Evolutionary conservation across 1,140 invertebrate species (phyloP), one percentile per base, ranked within the genome.

Genomic region (Nixonia krombeini): DNA sequence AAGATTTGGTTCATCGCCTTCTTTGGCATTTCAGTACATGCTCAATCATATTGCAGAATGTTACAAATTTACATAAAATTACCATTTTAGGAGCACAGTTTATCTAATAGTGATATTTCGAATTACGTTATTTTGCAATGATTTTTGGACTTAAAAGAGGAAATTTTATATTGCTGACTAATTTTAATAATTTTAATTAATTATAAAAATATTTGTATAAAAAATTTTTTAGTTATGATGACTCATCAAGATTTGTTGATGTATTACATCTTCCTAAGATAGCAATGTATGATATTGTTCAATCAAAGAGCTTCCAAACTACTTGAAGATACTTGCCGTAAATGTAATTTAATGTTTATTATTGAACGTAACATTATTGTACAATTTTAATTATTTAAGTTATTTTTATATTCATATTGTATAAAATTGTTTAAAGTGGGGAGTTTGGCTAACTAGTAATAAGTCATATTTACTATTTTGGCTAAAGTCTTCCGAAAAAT

Each of bases 1-100:
- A 70, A 80, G 75, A 73, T 86, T 84, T 59, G 76, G 74, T 29
- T 45, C 66, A 29, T 66, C 76, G 13, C 72, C 80, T 31, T 79
- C 79, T n/a, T 73, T 70, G 44, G 82, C 83, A 46, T 84, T 85
- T 74, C 73, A 85, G 31, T 72, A 73, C 23, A 83, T 86, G 72
- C 73, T 85, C 55, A 81, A 84, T 68, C 83, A 86, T 18, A 84
- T 85, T 55, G 76, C 78, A 8, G 85, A 86, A 56, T 77, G 58
- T 68, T 78, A 80, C 61, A 80, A 75, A 72, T 84, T 85, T 28
- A 74, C 64, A 3, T 83, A 64, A 79, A 35, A 7, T 33, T 45
- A 7, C n/a, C n/a, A n/a, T n/a, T n/a, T n/a, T n/a, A n/a, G n/a
- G n/a, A n/a, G n/a, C n/a, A n/a, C n/a, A n/a, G n/a, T n/a, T n/a